Base-by-base conservation (phyloP, 2,888 invertebrate genomes). In the Hirtodrosophila confusa region DNA sequence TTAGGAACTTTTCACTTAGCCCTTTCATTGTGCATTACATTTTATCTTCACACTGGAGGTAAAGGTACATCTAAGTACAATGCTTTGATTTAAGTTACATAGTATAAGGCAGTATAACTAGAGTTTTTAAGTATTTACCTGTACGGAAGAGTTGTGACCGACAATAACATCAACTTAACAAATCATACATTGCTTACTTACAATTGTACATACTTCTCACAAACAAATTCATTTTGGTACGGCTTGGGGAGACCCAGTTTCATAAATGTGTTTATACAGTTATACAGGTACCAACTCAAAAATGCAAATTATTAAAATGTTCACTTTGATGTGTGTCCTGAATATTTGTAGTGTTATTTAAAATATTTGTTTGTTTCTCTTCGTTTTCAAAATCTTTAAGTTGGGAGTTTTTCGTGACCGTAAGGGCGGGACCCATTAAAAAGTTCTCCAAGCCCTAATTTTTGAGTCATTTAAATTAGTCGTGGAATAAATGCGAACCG, bases 61-160 rank as follows among this genome's bases (percentile, higher is more conserved):
- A 24, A 35, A 10, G 24, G 39, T 50, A 24, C 9, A 57, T 54
- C 54, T 75, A 75, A 78, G 76, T 63, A 72, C 80, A 68, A 58
- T 55, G 69, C 50, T 47, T 36, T 53, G 2, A 7, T 58, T 40
- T 27, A 31, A 7, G 27, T 50, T 60, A 75, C 6, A 6, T 27
- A 27, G 6, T 51, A 44, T 45, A 65, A 69, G 80, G 86, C 86
- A 83, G 84, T 73, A 65, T 45, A 45, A 53, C 39, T 49, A 49
- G 10, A 45, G 10, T 37, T 33, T 37, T 69, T 69, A 36, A 54
- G 35, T 73, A 35, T 17, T 17, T 40, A 37, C 35, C 23, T 27
- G 11, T 49, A 45, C 17, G 12, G 6, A 35, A 37, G 45, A 35
- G 33, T 29, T 33, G 10, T 37, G 7, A 11, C 27, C 40, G 54